Percentiles rank a stretch among this genome's conserved stretches.
phyloP scores from a whole-genome alignment of 2,113 vertebrate genomes.

The Pseudorhombus dupliciocellatus region DNA sequence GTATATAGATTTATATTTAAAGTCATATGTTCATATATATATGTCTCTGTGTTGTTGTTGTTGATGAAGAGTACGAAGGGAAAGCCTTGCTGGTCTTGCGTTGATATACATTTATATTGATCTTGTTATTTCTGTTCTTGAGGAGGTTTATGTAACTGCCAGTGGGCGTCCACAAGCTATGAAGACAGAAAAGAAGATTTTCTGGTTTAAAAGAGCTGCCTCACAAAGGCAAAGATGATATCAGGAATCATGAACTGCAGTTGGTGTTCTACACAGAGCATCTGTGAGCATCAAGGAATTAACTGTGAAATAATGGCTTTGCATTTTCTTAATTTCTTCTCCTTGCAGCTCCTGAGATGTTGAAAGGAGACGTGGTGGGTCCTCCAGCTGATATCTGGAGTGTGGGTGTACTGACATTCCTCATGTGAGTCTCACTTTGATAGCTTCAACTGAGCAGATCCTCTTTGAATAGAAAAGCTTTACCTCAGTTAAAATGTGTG shows the following conservation, averaged over 20 bases:
- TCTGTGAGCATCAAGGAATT: slow-evolving; percentile 6
- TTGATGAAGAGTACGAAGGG: too few species aligned
- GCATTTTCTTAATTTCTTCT: slow-evolving; percentile 28
- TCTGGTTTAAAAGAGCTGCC: not conserved
- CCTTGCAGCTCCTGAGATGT: slow-evolving; percentile 92
- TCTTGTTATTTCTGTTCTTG: not conserved
- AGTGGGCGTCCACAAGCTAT: not conserved
- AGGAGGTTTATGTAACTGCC: not conserved
- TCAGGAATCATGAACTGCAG: not conserved
- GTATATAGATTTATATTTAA: too few species aligned
- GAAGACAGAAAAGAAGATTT: not conserved
- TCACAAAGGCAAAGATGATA: not conserved
- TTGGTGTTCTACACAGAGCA: not conserved
- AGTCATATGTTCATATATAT: too few species aligned
- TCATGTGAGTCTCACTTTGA: slow-evolving; percentile 89
- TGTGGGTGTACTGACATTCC: slow-evolving; percentile 89
- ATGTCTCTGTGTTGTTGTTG: too few species aligned
- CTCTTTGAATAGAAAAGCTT: slow-evolving; percentile 26
- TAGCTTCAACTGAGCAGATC: slow-evolving; percentile 27
- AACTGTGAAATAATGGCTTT: not conserved
- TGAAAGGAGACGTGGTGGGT: slow-evolving; percentile 95
- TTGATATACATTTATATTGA: not conserved
- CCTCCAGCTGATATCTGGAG: slow-evolving; percentile 98
- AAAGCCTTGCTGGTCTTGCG: too few species aligned
- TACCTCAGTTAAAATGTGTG: not conserved